Evolutionary conservation across 2,888 invertebrate species (phyloP), one percentile per base, ranked within the genome.

Genomic region (Boloria euphrosyne): DNA sequence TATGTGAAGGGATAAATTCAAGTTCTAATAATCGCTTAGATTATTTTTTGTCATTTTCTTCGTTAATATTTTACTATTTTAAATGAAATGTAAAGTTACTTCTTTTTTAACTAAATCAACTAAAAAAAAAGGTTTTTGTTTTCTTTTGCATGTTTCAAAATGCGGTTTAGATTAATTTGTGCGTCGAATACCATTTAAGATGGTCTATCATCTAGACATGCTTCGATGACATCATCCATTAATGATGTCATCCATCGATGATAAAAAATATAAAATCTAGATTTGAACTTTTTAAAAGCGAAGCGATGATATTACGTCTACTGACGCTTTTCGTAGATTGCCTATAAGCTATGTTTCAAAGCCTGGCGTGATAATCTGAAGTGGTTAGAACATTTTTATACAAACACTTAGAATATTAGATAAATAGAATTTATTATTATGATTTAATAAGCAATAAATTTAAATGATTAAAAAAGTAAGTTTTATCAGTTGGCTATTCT

Each of bases 321-420:
- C 70, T 71, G 74, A 66, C 69, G 66, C 69, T 74, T 72, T 72
- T 72, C 77, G 76, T 75, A 77, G 71, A 76, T 75, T 68, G 67
- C 69, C 74, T 79, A 82, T 80, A 83, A 81, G 70, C 74, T 68
- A 75, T 60, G 61, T 61, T 27, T 38, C 7, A 67, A 74, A 75
- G 73, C 72, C 69, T 72, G 71, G 73, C 71, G 69, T 80, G 77
- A 69, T 73, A 72, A 64, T 62, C 58, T 66, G 69, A 22, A 66
- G 71, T 80, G 84, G 80, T 81, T 82, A 81, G 78, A 86, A 83
- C 81, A 86, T 84, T 75, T 76, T 74, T 73, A 61, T 27, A 58
- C 17, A 65, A 17, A 38, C 31, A 38, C 7, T 38, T 38, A 38
- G 10, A 10, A 7, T 38, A 38, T 38, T 38, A 7, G 10, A 0